These are phyloP conservation scores for Triplophysa siluroides DNA, from an alignment of 2,113 vertebrate genomes.

Conservation along the genomic window DNA sequence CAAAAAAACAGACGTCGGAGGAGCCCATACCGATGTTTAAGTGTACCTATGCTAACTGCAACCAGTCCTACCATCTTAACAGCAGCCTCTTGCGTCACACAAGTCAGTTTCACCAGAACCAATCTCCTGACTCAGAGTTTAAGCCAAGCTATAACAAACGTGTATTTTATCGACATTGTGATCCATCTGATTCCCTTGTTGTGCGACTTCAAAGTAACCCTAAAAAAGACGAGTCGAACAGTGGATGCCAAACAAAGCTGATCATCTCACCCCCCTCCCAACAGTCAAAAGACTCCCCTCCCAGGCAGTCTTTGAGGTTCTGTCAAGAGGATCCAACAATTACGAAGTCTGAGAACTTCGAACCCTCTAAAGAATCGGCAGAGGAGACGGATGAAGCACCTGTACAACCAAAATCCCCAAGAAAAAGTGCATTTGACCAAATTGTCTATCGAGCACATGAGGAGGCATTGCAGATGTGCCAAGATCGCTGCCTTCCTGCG, in stretches of 20 bases:
- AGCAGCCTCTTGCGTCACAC: conserved; percentile 87
- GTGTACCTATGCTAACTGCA: conserved; percentile 85
- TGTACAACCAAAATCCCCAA: not conserved
- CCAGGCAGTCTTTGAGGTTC: conserved; percentile 44
- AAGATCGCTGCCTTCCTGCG: conserved; percentile 80
- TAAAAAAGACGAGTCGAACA: conserved; percentile 67
- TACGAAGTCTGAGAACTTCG: conserved; percentile 23
- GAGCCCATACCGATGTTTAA: conserved; percentile 80
- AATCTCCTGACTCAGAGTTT: conserved; percentile 76
- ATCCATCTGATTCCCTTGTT: conserved; percentile 81
- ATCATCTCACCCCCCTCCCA: conserved; percentile 60
- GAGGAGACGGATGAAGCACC: not conserved
- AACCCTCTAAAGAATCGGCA: conserved; percentile 19
- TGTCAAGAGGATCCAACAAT: conserved; percentile 44
- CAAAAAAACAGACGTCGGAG: conserved; percentile 64
- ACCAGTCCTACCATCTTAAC: conserved; percentile 85
- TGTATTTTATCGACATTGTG: conserved; percentile 81
- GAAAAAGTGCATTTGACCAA: not conserved
- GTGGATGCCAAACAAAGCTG: conserved; percentile 77
- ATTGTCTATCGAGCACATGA: conserved; percentile 73
- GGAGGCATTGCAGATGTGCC: conserved; percentile 94
- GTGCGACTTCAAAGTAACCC: conserved; percentile 76
- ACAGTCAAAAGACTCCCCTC: conserved; percentile 54
- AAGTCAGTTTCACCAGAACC: conserved; percentile 63
- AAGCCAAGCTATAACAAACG: conserved; percentile 87